Evolutionary conservation across 2,888 invertebrate genomes (phyloP), one percentile per base, ranked within the genome.

Genomic region (Melipona beecheii): DNA sequence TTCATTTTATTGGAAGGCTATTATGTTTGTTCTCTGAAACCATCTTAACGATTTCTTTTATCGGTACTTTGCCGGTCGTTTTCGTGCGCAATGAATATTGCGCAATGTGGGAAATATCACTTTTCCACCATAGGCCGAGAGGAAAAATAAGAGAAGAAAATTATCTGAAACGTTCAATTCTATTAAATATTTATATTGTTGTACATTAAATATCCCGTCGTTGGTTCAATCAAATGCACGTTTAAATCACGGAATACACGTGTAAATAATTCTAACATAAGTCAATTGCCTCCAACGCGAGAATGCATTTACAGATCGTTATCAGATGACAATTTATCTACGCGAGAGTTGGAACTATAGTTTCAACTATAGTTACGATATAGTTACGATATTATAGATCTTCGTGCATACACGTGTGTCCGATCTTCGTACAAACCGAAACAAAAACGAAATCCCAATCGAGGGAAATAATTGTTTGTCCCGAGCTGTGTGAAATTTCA

Each of bases 1-100:
- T 75, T 73, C 84, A 73, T 84, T 84, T 31, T 79, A 73, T 54
- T 52, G 71, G 56, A 72, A 52, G 68, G 15, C 27, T n/a, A 31
- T 58, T 69, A 52, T 58, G 64, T 66, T 78, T 64, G 58, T 43
- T 43, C 74, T 73, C 36, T 52, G 69, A 75, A 78, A 75, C 75
- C 84, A 31, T 54, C 69, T 62, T 58, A 27, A 73, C 79, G 79
- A 84, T 84, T 75, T 27, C 84, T 73, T 78, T 58, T 72, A 78
- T 74, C 27, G 70, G 9, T 19, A 15, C 56, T 13, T 50, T 31
- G 9, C 64, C n/a, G 54, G 27, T 60, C 36, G 58, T 64, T 73
- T 43, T 56, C 49, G 24, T 15, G 19, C 19, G 56, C 52, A 31
- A 54, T 43, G n/a, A 21, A 17, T 36, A 36, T 36, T 36, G 70